These are phyloP conservation scores for Littorina saxatilis DNA, from an alignment of 1,140 invertebrate species.

Conservation along the genomic window DNA sequence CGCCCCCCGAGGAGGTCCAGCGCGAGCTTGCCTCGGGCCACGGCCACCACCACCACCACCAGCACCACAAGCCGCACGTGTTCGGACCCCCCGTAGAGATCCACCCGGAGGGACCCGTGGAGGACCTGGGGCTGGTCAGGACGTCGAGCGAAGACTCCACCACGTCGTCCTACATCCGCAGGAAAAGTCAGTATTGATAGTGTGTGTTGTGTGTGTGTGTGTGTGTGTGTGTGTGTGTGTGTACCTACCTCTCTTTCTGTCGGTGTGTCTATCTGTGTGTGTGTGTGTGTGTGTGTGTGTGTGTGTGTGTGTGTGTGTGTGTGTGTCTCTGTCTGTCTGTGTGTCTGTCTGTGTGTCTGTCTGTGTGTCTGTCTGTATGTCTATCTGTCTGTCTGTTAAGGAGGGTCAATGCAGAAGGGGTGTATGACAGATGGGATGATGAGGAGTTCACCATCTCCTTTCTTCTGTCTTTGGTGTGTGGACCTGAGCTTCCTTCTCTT, in stretches of 20 bases:
- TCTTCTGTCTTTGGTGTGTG: neutral
- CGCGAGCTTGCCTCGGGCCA: neutral
- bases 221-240: neutral
- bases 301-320: slow-evolving; percentile 6
- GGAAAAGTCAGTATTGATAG: neutral
- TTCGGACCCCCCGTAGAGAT: slow-evolving; percentile 42
- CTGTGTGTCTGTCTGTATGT: neutral
- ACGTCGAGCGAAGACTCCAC: neutral
- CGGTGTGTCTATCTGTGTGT: neutral
- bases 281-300: neutral
- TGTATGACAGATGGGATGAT: no score
- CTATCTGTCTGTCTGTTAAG: neutral
- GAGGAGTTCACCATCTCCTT: no score
- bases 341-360: neutral
- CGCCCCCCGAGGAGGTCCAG: slow-evolving; percentile 9
- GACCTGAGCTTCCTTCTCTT: no score
- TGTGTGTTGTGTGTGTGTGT: neutral
- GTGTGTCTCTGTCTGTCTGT: neutral
- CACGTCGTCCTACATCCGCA: neutral
- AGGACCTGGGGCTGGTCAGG: neutral
- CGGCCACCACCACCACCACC: no score
- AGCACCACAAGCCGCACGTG: neutral
- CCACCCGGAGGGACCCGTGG: slow-evolving; percentile 8
- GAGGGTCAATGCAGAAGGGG: no score
- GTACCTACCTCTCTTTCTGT: neutral